Evolutionary conservation across 2,888 invertebrate species (phyloP), one percentile per base, ranked within the genome.

Genomic region (Hyalella azteca): DNA sequence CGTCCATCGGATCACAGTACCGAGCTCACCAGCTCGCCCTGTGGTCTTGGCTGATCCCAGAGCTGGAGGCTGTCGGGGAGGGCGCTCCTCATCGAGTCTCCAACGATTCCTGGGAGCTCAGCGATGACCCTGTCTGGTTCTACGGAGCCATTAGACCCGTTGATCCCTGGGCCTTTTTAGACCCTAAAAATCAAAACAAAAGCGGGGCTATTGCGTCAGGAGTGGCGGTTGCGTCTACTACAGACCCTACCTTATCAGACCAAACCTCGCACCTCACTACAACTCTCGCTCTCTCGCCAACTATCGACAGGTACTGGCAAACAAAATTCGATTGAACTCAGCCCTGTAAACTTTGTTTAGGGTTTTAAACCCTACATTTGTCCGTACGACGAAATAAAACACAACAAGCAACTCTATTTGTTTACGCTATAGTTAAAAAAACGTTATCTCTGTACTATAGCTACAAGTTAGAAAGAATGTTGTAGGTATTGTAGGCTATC

Each of bases 21-120:
- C 81, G 83, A 11, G 83, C 83, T 29, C 83, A 83, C 76, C 80
- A 83, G 45, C 79, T 83, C 41, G 83, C 83, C 19, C 81, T 83
- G 40, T 83, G 83, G 83, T 79, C 79, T 0, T 83, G 83, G 83
- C 54, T 83, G 49, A 80, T 83, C 19, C 83, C 83, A 26, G 81
- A 83, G 76, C 73, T 83, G 50, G 83, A 83, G 78, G 81, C 83
- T 3, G 83, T 81, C 3, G 83, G 83, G 3, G 79, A 80, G 15
- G 60, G 77, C n/a, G 80, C 81, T 59, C 80, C 80, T 13, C n/a
- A 39, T 40, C 1, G 13, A 39, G 73, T 78, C 1, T 78, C 80
- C 41, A 54, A 79, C 29, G 78, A 81, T 66, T 81, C 83, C 3
- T 83, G 83, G 83, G 81, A 83, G 78, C 32, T 80, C 26, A 83